Evolutionary conservation across 1,140 invertebrate genomes (phyloP), one percentile per base, ranked within the genome.

Genomic region (Anagrus nilaparvatae): DNA sequence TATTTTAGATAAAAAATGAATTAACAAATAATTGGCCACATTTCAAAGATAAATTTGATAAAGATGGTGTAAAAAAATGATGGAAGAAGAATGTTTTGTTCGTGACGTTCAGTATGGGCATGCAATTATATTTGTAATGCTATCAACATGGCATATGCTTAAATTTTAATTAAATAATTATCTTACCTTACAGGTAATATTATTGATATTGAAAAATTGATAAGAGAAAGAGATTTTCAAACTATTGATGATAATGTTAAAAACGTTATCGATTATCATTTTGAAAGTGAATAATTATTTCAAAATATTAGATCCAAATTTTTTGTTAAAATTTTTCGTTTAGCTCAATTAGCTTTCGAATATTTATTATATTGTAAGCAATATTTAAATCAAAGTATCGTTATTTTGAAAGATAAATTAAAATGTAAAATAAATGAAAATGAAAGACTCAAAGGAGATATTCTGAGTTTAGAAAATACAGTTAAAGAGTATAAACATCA

Each of bases 361-460:
- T 82, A 80, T 63, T 72, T 81, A 48, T 67, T 79, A 31, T 80
- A 80, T 57, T 81, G 78, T 48, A 74, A 78, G 47, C 76, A 76
- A 47, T 78, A 81, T 53, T 67, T 81, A 24, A 78, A 81, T 55
- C 71, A 75, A 34, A 78, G 75, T 51, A 72, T 81, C 21, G 65
- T 73, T 46, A 68, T 78, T 21, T 53, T 80, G 7, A 74, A 76
- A 47, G 74, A 79, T 48, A 76, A 79, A 55, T 52, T 79, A 5
- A 67, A 61, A 34, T 60, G 61, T 12, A 58, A 75, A 46, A 64
- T 72, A 9, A 71, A 77, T 56, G 76, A 67, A 14, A 69, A 65
- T 44, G 46, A 52, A 1, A 58, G 51, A 45, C 37, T 64, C 2
- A 63, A 58, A 41, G 33, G 61, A 24, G 60, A 63, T 31, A 32